Evolutionary conservation across 53 echinoderm and acorn worm genomes (phyloP), one percentile per base, ranked within the genome.

Genomic region (Paelopatides confundens): DNA sequence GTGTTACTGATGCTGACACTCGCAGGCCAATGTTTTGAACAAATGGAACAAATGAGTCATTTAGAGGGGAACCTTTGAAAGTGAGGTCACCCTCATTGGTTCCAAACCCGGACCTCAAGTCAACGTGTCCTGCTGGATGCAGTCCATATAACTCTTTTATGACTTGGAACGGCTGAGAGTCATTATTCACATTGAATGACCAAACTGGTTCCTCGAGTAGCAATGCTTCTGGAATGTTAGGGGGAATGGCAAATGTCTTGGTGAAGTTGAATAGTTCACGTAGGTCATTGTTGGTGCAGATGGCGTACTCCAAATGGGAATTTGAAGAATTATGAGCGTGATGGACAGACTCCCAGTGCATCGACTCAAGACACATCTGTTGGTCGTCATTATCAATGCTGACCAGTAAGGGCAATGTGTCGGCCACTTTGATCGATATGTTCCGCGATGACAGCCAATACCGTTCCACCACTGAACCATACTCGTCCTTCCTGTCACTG

Each of bases 371-470:
- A 82, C 99, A 99, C 35, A 99, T 40, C 68, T 85, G 70, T 21
- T 95, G 87, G 8, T 74, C 81, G 23, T 94, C 62, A 12, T 47
- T 49, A 77, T 95, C 86, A 53, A 99, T 89, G 49, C 93, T 99
- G 40, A 99, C 86, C 65, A 90, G 90, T 29, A 99, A 68, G 14
- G 94, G 94, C 1, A 91, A 63, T 28, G 82, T 89, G 51, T 95
- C 79, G 70, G 90, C 91, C 28, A 99, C 90, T 39, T 47, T 74
- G 21, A 99, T 85, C 0, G 91, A 90, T 9, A 95, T 77, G 6
- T 94, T 94, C 35, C 91, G 89, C 3, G 99, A 92, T 32, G 99
- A 91, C 8, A 99, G 32, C 95, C 95, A 99, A 86, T 93, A 99
- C 17, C 92, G 95, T 30, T 99, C 99, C 1, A 89, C 85, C 12